A percentile compares a stretch with the other conserved stretches of the same genome.
Evolutionary conservation across 2,797 vertebrate genomes (phyloP).

Genomic region (Calcarius lapponicus): DNA sequence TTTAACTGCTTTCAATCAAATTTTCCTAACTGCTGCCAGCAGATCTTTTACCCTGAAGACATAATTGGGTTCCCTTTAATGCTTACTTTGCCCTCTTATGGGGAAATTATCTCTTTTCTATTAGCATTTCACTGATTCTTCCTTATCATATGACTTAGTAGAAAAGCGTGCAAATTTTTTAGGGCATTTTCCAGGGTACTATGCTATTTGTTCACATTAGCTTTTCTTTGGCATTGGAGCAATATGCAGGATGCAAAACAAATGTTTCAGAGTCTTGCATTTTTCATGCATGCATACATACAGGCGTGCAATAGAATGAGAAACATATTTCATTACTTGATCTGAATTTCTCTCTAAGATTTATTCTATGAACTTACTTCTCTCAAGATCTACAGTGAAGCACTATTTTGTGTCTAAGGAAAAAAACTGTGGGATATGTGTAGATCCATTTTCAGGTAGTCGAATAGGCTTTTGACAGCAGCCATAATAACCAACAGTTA

Average conservation of each 20-base stretch:
- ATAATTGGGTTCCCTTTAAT: background rate
- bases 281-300: rapidly evolving
- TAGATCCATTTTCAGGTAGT: background rate
- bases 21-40: background rate
- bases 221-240: background rate
- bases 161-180: background rate
- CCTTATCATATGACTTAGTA: background rate
- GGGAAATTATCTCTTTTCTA: background rate
- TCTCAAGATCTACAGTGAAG: background rate
- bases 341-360: background rate
- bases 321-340: background rate
- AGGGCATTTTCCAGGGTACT: background rate
- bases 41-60: background rate
- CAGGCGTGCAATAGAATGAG: rapidly evolving
- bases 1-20: slow-evolving; percentile 16
- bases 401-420: background rate
- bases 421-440: background rate
- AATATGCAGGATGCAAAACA: background rate
- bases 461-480: background rate
- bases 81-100: background rate
- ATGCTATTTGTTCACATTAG: rapidly evolving
- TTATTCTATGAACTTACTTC: background rate
- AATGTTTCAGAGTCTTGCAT: background rate
- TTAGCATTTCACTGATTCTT: background rate
- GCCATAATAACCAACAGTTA: background rate